A percentile compares a stretch with the other conserved stretches of the same genome.
These are phyloP conservation scores for Orthosia incerta DNA, from an alignment of 2,888 invertebrate genomes.

Conservation along the genomic window DNA sequence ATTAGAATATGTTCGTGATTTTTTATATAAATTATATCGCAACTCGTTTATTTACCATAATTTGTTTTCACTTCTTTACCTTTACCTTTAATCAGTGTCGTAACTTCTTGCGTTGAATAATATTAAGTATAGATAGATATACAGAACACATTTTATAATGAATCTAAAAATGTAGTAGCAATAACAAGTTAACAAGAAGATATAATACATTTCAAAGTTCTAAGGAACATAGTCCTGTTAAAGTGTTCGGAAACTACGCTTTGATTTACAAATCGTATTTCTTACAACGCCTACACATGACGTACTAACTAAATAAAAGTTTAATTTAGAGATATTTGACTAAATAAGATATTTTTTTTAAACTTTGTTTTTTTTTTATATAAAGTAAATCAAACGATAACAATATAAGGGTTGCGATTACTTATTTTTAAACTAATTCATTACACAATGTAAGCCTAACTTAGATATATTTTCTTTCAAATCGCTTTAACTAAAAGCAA, in stretches of 20 bases:
- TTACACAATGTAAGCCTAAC: not conserved
- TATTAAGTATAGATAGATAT: not conserved
- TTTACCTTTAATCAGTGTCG: conserved; percentile 17
- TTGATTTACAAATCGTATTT: not conserved
- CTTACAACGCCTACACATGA: conserved; percentile 1
- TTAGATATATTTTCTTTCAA: conserved; percentile 2
- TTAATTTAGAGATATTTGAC: not conserved
- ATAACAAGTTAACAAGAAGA: not conserved
- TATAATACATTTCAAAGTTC: not conserved
- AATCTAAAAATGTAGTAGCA: not conserved
- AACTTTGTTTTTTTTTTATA: no score
- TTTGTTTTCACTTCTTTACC: conserved; percentile 45
- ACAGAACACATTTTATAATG: not conserved
- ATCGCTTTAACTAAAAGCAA: not conserved
- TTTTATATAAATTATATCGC: conserved; percentile 54
- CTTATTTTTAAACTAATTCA: not conserved
- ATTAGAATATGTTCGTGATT: conserved; percentile 29
- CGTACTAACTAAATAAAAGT: not conserved
- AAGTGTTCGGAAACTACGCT: not conserved
- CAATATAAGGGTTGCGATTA: not conserved
- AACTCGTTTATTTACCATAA: conserved; percentile 45
- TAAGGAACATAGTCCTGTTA: not conserved
- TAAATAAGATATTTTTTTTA: not conserved
- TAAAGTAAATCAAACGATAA: not conserved
- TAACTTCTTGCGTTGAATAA: not conserved